Conservation (phyloP, 2,888 invertebrate genomes). For the Machimus atricapillus region DNA sequence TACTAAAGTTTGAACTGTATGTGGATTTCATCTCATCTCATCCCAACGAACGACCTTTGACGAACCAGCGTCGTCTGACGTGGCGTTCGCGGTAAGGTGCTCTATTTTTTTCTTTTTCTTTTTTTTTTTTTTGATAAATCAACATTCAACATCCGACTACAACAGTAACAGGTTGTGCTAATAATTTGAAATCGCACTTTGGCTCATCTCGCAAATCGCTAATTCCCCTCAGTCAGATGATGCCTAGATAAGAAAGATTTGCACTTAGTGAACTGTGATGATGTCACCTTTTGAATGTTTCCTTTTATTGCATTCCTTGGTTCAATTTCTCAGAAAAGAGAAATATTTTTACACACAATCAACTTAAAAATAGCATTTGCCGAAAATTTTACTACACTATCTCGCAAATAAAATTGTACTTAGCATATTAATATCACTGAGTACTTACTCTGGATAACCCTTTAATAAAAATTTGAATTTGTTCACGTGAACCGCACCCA, state of each 20-base stretch:
- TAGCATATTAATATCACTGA: background rate
- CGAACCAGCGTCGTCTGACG: background rate
- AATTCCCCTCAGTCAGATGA: background rate
- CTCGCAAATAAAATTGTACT: background rate
- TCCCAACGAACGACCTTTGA: background rate
- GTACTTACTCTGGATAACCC: constrained; percentile 1
- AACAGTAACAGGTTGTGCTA: background rate
- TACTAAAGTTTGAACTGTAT: background rate
- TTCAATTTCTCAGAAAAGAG: background rate
- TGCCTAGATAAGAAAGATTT: background rate
- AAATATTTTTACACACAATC: background rate
- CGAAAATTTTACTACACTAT: background rate
- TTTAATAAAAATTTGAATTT: background rate
- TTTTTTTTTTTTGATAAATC: background rate
- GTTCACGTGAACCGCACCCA: constrained; percentile 4
- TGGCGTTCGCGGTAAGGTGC: background rate
- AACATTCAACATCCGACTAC: background rate
- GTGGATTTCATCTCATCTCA: background rate
- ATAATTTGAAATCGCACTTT: background rate
- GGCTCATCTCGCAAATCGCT: background rate
- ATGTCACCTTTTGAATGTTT: background rate
- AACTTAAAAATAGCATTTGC: background rate
- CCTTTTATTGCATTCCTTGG: background rate
- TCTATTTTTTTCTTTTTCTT: no score
- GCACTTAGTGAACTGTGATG: background rate